Conservation (phyloP, 2,797 vertebrate genomes). For the Hypotaenidia okinawae region DNA sequence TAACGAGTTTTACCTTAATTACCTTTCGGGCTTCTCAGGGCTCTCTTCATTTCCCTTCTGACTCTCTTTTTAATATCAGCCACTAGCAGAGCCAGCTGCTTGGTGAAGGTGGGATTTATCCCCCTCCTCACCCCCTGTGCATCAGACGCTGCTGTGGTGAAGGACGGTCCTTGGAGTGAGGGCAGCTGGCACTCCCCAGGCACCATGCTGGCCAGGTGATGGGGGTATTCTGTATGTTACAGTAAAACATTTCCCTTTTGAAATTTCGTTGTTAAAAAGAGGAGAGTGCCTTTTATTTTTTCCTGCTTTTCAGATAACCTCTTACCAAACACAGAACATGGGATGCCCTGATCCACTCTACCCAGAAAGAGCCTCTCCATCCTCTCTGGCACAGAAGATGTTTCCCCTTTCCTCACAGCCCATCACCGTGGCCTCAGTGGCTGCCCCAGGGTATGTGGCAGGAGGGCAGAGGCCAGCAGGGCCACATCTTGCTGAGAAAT, state of each 20-base stretch:
- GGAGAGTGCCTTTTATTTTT: rapidly evolving
- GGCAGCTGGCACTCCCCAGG: neutral
- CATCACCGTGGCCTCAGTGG: neutral
- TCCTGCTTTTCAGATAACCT: neutral
- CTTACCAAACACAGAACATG: rapidly evolving
- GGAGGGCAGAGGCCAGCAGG: neutral
- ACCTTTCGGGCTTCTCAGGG: constrained; percentile 31
- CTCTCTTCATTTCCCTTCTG: constrained; percentile 13
- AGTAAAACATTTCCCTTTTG: neutral
- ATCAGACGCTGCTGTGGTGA: neutral
- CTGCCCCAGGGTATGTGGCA: rapidly evolving
- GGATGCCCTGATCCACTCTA: rapidly evolving
- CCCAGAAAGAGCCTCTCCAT: neutral
- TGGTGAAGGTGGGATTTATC: neutral
- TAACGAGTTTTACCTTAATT: constrained; percentile 63
- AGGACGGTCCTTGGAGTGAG: neutral
- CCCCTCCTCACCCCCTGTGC: neutral
- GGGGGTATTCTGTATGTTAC: neutral
- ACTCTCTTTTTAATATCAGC: neutral
- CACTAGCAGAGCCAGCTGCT: neutral
- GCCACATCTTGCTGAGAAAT: neutral
- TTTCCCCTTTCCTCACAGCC: neutral
- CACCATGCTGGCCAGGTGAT: rapidly evolving
- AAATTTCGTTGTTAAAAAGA: neutral
- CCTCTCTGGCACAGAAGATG: neutral